Base-by-base conservation (phyloP, 2,888 invertebrate genomes). In the Pseudococcus jackbeardsleyi region DNA sequence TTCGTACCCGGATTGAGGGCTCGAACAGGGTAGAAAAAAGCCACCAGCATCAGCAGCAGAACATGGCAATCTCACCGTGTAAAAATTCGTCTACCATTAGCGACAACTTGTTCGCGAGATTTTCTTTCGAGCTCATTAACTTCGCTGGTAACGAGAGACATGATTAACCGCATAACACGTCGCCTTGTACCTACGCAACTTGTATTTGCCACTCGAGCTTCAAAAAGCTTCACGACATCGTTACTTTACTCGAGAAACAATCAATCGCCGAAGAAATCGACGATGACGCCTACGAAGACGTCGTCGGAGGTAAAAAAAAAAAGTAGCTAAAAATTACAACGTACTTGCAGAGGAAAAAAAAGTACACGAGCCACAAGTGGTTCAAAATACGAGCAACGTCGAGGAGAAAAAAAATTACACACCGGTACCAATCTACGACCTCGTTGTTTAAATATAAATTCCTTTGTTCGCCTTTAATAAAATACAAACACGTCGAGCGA, bases 81-180 rank as follows among this genome's bases (percentile, higher is more conserved):
- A 59, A 59, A 59, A 59, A 59, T 59, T 59, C 59, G 19, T 59
- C 59, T 7, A 12, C 68, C 33, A 72, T 33, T 33, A 72, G n/a
- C 59, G 59, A 59, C 59, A 59, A 59, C 59, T 59, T 59, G 59
- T 59, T 33, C 26, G 68, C 33, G 68, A 72, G 26, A 12, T 5
- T 59, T 59, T 59, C 59, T 59, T 72, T 72, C 68, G 68, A 72
- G 68, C 68, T 72, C 68, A 72, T 72, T 72, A 72, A 72, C 68
- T 33, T 72, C 12, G 33, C 59, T 19, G 19, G 59, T 59, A 59
- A 59, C 59, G 59, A 59, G 59, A 59, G 59, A 59, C 59, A 59
- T 59, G 59, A 59, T 59, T 59, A 59, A 59, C 59, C 59, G 19
- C 59, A 5, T 19, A 19, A 59, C 59, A 59, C 59, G 54, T 54